Percentiles rank a stretch among this genome's conserved stretches.
Conservation (phyloP, 2,113 vertebrate species). For the Xenus cinereus region DNA sequence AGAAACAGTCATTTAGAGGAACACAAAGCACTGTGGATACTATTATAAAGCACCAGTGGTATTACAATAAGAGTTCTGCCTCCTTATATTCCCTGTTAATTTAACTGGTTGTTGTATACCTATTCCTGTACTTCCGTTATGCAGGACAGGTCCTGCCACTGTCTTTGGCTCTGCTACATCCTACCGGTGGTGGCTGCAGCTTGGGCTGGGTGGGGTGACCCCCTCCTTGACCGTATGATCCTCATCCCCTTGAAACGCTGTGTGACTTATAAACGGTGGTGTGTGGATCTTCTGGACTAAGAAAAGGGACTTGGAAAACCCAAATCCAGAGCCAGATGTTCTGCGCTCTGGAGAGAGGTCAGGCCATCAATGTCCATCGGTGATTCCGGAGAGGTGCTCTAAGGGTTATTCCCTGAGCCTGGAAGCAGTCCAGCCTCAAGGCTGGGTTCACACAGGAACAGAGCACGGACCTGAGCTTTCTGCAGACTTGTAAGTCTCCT, state of each 20-base stretch:
- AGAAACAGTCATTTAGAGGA: background rate
- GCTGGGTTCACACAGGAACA: background rate
- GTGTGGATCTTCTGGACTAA: background rate
- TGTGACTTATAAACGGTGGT: background rate
- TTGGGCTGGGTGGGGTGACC: background rate
- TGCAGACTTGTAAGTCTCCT: background rate
- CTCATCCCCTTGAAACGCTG: background rate
- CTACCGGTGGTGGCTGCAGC: background rate
- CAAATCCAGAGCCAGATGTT: background rate
- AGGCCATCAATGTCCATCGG: background rate
- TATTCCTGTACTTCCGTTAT: background rate
- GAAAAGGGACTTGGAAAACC: background rate
- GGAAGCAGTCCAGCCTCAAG: background rate
- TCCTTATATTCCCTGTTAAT: background rate
- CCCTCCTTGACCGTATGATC: background rate
- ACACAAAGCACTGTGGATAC: background rate
- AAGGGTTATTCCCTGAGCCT: background rate
- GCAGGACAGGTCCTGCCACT: background rate
- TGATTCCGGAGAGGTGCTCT: background rate
- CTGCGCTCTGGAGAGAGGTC: background rate
- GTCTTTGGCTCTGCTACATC: background rate
- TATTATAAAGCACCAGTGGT: background rate
- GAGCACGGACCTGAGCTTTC: background rate
- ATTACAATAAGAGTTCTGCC: background rate
- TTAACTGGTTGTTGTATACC: background rate